A percentile compares a stretch with the other conserved stretches of the same genome.
Conservation (phyloP, 2,888 invertebrate genomes). For the Chouioia cunea region DNA sequence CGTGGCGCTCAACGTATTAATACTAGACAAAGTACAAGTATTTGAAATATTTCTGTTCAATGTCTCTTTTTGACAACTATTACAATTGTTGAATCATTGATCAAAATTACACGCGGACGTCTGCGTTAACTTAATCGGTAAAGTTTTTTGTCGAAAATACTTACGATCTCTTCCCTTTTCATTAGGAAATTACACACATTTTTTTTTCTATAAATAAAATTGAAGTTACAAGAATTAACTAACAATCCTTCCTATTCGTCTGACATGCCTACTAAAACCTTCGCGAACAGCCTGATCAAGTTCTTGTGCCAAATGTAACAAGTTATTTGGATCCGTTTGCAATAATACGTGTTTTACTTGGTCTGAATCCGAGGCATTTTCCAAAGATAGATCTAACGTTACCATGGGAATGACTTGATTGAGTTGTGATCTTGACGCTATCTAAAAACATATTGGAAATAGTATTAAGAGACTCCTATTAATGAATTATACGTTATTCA, state of each 20-base stretch:
- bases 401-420: constrained; percentile 74
- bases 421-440: constrained; percentile 73
- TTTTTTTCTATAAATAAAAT: too few relatives aligned
- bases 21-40: too few relatives aligned
- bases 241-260: constrained; percentile 70
- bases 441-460: constrained; percentile 59
- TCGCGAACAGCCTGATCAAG: constrained; percentile 73
- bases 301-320: constrained; percentile 71
- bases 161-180: too few relatives aligned
- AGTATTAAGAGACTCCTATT: neutral
- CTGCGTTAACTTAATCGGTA: too few relatives aligned
- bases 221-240: constrained; percentile 21
- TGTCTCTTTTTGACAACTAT: too few relatives aligned
- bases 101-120: too few relatives aligned
- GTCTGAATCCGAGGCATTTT: constrained; percentile 59
- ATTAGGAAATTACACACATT: too few relatives aligned
- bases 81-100: too few relatives aligned
- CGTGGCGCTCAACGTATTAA: too few relatives aligned
- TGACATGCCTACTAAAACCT: constrained; percentile 72
- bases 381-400: constrained; percentile 72
- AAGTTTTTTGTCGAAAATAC: too few relatives aligned
- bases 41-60: too few relatives aligned
- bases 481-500: neutral
- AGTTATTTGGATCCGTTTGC: constrained; percentile 73
- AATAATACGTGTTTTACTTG: constrained; percentile 64